Conservation (phyloP, 2,888 invertebrate genomes). For the Pollenia amentaria region DNA sequence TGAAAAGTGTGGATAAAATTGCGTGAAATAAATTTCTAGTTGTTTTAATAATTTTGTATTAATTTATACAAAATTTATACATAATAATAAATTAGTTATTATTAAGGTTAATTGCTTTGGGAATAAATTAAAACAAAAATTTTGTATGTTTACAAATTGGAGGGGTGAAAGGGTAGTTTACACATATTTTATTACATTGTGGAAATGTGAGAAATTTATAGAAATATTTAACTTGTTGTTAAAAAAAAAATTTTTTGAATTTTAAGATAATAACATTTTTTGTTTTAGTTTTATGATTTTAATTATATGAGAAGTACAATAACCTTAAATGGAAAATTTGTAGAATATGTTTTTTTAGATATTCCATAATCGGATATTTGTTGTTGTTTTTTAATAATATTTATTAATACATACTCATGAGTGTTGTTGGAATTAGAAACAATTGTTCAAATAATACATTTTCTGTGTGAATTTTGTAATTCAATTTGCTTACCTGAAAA, state of each 20-base stretch:
- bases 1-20: background rate
- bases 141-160: too few relatives aligned
- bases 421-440: background rate
- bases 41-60: slow-evolving; percentile 1
- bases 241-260: too few relatives aligned
- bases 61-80: background rate
- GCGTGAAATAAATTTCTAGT: background rate
- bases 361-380: background rate
- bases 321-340: too few relatives aligned
- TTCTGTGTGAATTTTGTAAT: background rate
- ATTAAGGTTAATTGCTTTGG: slow-evolving; percentile 47
- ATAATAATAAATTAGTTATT: slow-evolving; percentile 6
- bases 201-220: too few relatives aligned
- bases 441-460: background rate
- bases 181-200: too few relatives aligned
- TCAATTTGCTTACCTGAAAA: slow-evolving; percentile 45
- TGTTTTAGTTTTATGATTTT: too few relatives aligned
- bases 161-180: too few relatives aligned
- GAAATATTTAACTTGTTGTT: too few relatives aligned
- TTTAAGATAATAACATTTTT: too few relatives aligned
- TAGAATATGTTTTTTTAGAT: too few relatives aligned
- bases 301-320: too few relatives aligned
- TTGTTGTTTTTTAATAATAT: background rate
- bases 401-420: slow-evolving; percentile 25
- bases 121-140: slow-evolving; percentile 12